Base-by-base conservation (phyloP, 37 sponge, comb jelly and placozoan species). In the Oopsacas minuta region DNA sequence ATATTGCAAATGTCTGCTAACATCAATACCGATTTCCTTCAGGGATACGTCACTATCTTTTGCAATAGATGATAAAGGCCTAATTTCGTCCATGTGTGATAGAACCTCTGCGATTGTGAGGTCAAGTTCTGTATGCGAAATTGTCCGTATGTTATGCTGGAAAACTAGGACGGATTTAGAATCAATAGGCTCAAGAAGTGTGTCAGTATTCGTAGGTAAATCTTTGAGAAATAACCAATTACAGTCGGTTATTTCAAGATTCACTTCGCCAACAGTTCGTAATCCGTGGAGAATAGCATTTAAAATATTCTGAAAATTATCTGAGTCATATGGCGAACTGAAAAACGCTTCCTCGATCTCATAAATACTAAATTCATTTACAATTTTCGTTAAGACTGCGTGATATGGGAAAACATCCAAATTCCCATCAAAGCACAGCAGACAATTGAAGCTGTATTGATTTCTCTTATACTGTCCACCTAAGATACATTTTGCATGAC, bases 1-100 rank as follows among this genome's bases (percentile, higher is more conserved):
- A n/a, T 61, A 61, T 61, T 25, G 75, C 22, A 61, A 61, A n/a
- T 61, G 75, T n/a, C 75, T 61, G 28, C 17, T 61, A n/a, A 61
- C 75, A 61, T 61, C 75, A 10, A 12, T n/a, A 61, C 75, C 20
- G 22, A 61, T 20, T 12, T 61, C 75, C 28, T n/a, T 61, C 1
- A 61, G 75, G 22, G 28, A 32, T 25, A 61, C 30, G 22, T 61
- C 28, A n/a, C 75, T 20, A 61, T 61, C 75, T 61, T 61, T 61
- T 12, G 75, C 75, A 25, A 61, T 25, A 3, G 22, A 10, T 25
- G 7, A 32, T n/a, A 61, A n/a, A 34, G 75, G 75, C 1, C 75
- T 25, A 32, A 61, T 61, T n/a, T 61, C 75, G 22, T 61, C 75
- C 32, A 61, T n/a, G 28, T 12, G 75, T 32, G 28, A 25, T 34